Evolutionary conservation across 2,888 invertebrate species (phyloP), one percentile per base, ranked within the genome.

Genomic region (Germaria angustata): DNA sequence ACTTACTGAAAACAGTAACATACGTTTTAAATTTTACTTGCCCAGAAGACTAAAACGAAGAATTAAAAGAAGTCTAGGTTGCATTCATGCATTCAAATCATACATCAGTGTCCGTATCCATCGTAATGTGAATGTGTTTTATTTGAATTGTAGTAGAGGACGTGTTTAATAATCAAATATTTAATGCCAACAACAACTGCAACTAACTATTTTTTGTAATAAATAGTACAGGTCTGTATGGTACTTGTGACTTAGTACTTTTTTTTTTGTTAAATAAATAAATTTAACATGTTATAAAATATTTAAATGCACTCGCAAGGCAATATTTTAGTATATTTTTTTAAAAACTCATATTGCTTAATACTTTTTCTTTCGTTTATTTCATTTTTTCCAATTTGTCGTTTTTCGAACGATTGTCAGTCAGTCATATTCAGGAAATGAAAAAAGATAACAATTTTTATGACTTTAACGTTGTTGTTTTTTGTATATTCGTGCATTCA

Each of bases 351-450:
- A 20, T 55, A 15, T 4, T 20, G 0, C 39, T 39, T n/a, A 15
- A 4, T 44, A 20, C 49, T 63, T n/a, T 53, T 76, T 68, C 59
- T 41, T 68, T 17, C 65, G 11, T 65, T 65, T 65, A 75, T 24
- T 75, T 75, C 34, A 17, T 44, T 24, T 41, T 53, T 44, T 36
- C 24, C 32, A 59, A 59, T 77, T 68, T 76, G 49, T 24, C 46
- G 36, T 49, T 15, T 36, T 63, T 11, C 20, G 22, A 22, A 24
- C 22, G 55, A 20, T 66, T 46, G 65, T 46, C 75, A 72, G 59
- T 17, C 46, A 73, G 72, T 73, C 66, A 80, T 68, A 76, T 82
- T 82, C 82, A 82, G 82, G 82, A 82, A 82, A 82, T 75, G 75
- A 13, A 65, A 69, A 71, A 44, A 82, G 81, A 78, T 78, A 82